These are phyloP conservation scores for Ceyx margarethae DNA, from an alignment of 2,113 vertebrate species.

Conservation along the genomic window DNA sequence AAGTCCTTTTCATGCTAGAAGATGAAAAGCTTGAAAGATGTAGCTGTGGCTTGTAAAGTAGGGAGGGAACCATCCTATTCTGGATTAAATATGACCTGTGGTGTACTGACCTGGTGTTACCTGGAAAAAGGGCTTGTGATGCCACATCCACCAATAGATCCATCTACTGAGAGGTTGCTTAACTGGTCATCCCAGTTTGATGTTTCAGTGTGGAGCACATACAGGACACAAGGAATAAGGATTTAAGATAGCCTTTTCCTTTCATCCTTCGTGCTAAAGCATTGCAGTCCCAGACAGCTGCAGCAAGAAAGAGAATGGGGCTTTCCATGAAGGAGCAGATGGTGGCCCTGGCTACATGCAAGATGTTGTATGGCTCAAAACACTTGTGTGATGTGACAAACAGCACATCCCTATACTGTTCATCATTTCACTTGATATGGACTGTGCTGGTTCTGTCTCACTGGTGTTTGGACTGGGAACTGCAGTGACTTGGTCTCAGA, in stretches of 20 bases:
- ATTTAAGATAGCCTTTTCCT: neutral
- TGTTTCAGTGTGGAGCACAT: neutral
- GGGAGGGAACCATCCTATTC: neutral
- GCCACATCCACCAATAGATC: neutral
- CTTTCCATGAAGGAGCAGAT: neutral
- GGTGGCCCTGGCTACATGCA: neutral
- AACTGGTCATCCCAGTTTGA: neutral
- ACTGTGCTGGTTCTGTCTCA: neutral
- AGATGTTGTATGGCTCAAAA: neutral
- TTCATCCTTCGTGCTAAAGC: neutral
- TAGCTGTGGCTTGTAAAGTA: neutral
- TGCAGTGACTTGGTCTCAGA: neutral
- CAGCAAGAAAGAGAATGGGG: neutral
- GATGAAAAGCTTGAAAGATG: neutral
- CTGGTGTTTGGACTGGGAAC: neutral
- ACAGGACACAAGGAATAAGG: neutral
- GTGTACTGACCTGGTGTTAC: neutral
- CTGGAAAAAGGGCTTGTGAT: neutral
- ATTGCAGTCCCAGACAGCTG: neutral
- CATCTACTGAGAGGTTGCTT: neutral
- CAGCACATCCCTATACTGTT: neutral
- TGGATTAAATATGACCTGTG: neutral
- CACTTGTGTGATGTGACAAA: neutral
- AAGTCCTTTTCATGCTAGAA: neutral
- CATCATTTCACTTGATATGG: accelerated